These are phyloP conservation scores for Sphinx pinastri DNA, from an alignment of 2,888 invertebrate genomes.

Conservation along the genomic window DNA sequence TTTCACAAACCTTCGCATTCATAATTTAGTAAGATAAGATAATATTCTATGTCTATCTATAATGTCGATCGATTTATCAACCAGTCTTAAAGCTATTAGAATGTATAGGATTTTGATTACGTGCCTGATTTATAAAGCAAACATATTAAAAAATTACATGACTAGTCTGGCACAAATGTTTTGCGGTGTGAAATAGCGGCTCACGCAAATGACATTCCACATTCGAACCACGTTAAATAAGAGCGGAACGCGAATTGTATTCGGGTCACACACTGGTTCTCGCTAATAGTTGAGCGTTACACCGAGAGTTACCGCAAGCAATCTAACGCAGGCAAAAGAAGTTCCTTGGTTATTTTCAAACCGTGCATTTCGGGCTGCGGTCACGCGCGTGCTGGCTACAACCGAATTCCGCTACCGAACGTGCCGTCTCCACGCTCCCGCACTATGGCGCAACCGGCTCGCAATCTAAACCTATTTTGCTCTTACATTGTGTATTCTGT, in stretches of 20 bases:
- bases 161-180: conserved; percentile 59
- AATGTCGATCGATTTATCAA: not conserved
- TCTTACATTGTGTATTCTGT: conserved; percentile 13
- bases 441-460: not conserved
- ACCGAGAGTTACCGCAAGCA: conserved; percentile 68
- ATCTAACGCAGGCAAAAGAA: conserved; percentile 66
- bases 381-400: conserved; percentile 68
- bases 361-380: conserved; percentile 74
- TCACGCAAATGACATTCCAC: conserved; percentile 71
- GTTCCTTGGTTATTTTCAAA: conserved; percentile 72
- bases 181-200: conserved; percentile 74
- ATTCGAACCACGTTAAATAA: conserved; percentile 69
- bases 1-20: too few relatives aligned
- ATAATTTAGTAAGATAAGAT: too few relatives aligned
- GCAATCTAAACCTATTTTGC: conserved; percentile 17
- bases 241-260: conserved; percentile 60
- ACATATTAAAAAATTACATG: conserved; percentile 41
- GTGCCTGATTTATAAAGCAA: not conserved
- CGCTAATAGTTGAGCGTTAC: conserved; percentile 67
- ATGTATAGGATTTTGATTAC: not conserved
- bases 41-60: too few relatives aligned
- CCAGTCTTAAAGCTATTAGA: not conserved
- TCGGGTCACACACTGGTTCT: conserved; percentile 76
- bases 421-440: conserved; percentile 17
- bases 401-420: conserved; percentile 62